Conservation (phyloP, 1,140 invertebrate species). For the Pemphigus obesinymphae region DNA sequence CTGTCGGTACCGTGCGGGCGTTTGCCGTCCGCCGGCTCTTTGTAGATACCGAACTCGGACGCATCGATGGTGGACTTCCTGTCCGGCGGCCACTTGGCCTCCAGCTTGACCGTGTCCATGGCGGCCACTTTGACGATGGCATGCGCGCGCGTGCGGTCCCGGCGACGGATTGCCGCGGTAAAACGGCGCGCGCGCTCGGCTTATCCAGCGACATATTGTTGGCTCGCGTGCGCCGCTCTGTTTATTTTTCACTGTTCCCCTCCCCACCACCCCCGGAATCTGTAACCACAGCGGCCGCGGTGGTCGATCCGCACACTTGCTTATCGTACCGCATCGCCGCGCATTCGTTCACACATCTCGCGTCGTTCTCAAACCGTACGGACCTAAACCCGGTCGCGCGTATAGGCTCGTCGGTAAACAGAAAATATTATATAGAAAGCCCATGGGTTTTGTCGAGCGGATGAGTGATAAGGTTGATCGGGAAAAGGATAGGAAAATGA, state of each 20-base stretch:
- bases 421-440: too few relatives aligned
- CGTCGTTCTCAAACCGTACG: too few relatives aligned
- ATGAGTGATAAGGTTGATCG: too few relatives aligned
- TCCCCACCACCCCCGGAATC: background rate
- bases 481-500: too few relatives aligned
- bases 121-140: background rate
- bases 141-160: background rate
- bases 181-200: background rate
- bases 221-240: background rate
- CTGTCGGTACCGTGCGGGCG: background rate
- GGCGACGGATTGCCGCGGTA: background rate
- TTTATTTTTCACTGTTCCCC: slow-evolving; percentile 13
- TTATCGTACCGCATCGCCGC: background rate
- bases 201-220: background rate
- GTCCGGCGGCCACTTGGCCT: slow-evolving; percentile 25
- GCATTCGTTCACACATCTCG: too few relatives aligned
- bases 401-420: too few relatives aligned
- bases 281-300: background rate
- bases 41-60: slow-evolving; percentile 28
- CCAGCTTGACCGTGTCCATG: slow-evolving; percentile 18
- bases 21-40: background rate
- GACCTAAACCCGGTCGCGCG: too few relatives aligned
- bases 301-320: background rate
- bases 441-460: too few relatives aligned
- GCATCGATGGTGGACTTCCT: slow-evolving; percentile 23